Evolutionary conservation across 2,797 vertebrate genomes (phyloP).

Genomic region (Carcharodon carcharias): DNA sequence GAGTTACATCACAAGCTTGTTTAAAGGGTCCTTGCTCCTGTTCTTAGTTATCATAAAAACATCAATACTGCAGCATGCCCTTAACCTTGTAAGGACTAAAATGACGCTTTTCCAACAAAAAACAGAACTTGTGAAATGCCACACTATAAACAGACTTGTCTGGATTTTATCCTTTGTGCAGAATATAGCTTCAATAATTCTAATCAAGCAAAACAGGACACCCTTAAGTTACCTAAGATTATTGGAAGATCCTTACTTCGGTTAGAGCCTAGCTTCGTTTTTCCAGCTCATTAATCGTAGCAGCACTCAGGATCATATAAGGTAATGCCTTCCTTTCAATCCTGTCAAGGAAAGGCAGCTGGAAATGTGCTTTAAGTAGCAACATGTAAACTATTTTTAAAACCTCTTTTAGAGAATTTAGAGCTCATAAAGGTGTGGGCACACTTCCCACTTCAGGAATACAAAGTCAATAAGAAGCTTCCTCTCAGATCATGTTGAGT

Average conservation of each 20-base stretch:
- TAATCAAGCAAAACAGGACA: not conserved
- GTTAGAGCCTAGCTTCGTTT: not conserved
- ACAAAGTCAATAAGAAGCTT: not conserved
- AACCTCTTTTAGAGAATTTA: not conserved
- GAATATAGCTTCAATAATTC: not conserved
- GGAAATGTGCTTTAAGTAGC: not conserved
- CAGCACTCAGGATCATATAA: not conserved
- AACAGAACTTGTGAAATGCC: not conserved
- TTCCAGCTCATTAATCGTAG: not conserved
- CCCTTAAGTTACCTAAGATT: not conserved
- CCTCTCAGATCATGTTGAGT: no score
- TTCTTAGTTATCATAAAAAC: not conserved
- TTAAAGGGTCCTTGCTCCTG: not conserved
- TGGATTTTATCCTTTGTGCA: not conserved
- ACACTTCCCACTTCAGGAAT: not conserved
- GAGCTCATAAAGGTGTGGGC: not conserved
- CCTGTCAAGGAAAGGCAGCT: not conserved
- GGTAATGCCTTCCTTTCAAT: not conserved
- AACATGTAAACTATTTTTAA: not conserved
- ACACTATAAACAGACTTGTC: not conserved
- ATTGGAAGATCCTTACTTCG: not conserved
- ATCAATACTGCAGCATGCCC: no score
- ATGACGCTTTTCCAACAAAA: not conserved
- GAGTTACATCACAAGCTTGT: conserved; percentile 15
- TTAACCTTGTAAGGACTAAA: not conserved